A percentile compares a stretch with the other conserved stretches of the same genome.
Conservation (phyloP, 1,140 invertebrate species). For the Steinernema feltiae region DNA sequence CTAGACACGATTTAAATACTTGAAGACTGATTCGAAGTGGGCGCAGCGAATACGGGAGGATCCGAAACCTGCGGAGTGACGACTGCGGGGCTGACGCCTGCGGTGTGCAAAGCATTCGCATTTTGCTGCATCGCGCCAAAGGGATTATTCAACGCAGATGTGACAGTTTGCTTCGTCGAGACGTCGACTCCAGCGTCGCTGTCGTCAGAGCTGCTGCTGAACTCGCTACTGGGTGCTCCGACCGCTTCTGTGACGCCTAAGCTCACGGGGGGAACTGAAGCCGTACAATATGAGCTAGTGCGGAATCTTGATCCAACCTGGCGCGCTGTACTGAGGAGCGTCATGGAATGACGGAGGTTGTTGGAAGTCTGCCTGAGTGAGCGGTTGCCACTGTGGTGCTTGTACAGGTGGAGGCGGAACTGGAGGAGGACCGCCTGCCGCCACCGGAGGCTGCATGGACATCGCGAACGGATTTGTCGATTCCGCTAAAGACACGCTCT, state of each 20-base stretch:
- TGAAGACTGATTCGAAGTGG: not conserved
- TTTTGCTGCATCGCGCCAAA: constrained; percentile 4
- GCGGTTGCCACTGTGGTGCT: not conserved
- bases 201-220: not conserved
- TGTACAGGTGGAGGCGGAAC: not conserved
- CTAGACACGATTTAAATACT: no score
- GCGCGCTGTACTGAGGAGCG: not conserved
- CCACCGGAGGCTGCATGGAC: not conserved
- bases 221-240: not conserved
- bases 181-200: not conserved
- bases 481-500: constrained; percentile 1
- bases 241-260: not conserved
- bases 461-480: not conserved
- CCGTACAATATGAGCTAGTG: not conserved
- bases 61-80: not conserved
- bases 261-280: not conserved
- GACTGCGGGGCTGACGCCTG: not conserved
- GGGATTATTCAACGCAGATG: not conserved
- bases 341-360: not conserved
- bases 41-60: not conserved
- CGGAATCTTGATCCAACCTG: not conserved
- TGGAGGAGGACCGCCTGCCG: not conserved
- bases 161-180: not conserved
- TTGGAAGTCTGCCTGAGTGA: not conserved
- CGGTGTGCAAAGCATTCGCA: not conserved